phyloP scores from a whole-genome alignment of 2,888 invertebrate species.

The Oxyteleia sp. region DNA sequence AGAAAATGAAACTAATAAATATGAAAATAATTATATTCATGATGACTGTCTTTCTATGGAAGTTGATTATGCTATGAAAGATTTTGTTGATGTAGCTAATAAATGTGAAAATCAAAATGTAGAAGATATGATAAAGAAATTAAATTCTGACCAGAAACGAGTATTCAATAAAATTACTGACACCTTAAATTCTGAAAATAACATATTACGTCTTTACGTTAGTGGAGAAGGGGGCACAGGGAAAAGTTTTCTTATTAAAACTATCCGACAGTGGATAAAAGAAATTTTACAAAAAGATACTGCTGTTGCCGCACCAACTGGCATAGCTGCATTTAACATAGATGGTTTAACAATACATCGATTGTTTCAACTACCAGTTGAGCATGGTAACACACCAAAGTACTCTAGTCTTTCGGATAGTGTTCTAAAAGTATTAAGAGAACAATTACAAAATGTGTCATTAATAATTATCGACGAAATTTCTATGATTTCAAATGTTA shows the following conservation, averaged over 20 bases:
- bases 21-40: not conserved
- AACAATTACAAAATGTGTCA: slow-evolving; percentile 76
- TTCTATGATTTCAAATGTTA: slow-evolving; percentile 71
- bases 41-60: slow-evolving; percentile 49
- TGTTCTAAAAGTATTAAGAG: slow-evolving; percentile 73
- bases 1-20: not conserved
- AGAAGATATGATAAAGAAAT: slow-evolving; percentile 58
- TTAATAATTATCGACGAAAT: slow-evolving; percentile 80
- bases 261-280: slow-evolving; percentile 1
- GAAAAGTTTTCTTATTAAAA: slow-evolving; percentile 76
- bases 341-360: slow-evolving; percentile 78
- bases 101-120: slow-evolving; percentile 34
- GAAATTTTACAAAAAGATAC: slow-evolving; percentile 76
- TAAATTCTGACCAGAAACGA: slow-evolving; percentile 47
- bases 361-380: slow-evolving; percentile 79
- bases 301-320: slow-evolving; percentile 79
- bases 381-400: slow-evolving; percentile 78
- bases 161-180: slow-evolving; percentile 38
- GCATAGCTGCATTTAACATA: slow-evolving; percentile 82
- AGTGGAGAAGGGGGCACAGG: slow-evolving; percentile 80
- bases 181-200: slow-evolving; percentile 60
- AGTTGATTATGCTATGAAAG: slow-evolving; percentile 11
- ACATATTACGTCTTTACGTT: slow-evolving; percentile 39
- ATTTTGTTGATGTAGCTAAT: not conserved
- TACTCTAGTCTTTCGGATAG: slow-evolving; percentile 78